Evolutionary conservation across 2,113 vertebrate species (phyloP), one percentile per base, ranked within the genome.

Genomic region (Taxidea taxus): DNA sequence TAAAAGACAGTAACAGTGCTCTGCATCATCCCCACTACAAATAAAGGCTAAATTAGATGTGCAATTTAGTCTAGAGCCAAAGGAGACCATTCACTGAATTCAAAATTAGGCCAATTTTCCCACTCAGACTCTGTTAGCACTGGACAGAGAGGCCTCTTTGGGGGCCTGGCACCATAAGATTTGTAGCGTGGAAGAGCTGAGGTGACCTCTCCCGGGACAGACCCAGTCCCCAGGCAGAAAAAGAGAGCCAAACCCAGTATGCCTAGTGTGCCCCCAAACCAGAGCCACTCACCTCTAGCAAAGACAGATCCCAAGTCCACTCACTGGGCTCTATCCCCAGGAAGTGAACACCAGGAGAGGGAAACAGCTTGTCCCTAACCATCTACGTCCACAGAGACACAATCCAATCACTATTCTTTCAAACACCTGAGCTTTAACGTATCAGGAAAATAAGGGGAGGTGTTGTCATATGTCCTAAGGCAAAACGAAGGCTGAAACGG

Each of bases 91-190:
- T 58, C 15, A 27, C 21, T 14, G 58, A n/a, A 39, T 83, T 58
- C 34, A 94, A 77, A 47, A 20, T 62, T n/a, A 44, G 31, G 18
- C 6, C 62, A 56, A 29, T 4, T 20, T 47, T 44, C 7, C 25
- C 23, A 11, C 15, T 27, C 1, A 29, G 47, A 39, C 54, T 18
- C 14, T 21, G 20, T 7, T 44, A 87, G 5, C 1, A 23, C 0
- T 31, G 8, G 7, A 7, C 6, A 37, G 25, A 10, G 20, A n/a
- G 64, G 23, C 1, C 39, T 20, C 8, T 3, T 3, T 4, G 6
- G 7, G 1, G 14, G 14, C 44, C 11, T 81, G 12, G 8, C 4
- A 37, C 21, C 29, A 7, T 54, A 37, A 31, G 37, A 51, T 0
- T 29, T 54, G 14, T 18, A 68, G 4, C 7, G 7, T 15, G 13